These are phyloP conservation scores for Anoplopoma fimbria DNA, from an alignment of 2,113 vertebrate species.

Conservation along the genomic window DNA sequence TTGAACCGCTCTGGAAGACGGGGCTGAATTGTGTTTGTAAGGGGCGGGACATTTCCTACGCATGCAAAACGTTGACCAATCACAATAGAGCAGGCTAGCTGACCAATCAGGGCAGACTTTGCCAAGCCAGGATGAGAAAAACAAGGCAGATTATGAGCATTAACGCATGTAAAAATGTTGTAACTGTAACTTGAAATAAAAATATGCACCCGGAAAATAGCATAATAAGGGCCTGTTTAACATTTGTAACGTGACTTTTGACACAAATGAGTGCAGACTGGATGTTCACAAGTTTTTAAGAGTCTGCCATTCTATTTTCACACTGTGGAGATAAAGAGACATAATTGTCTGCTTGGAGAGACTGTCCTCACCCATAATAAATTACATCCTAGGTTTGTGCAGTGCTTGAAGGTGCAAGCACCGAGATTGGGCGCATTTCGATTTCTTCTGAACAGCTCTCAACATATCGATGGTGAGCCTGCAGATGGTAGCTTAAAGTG, in stretches of 20 bases:
- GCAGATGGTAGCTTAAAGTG: neutral
- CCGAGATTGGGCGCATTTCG: neutral
- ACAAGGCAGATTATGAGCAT: too few species aligned
- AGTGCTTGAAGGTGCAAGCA: neutral
- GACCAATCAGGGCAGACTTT: too few species aligned
- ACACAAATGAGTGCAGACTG: neutral
- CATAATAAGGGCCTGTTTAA: too few species aligned
- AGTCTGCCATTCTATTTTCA: conserved; percentile 8
- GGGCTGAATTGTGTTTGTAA: too few species aligned
- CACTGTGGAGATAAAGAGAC: neutral
- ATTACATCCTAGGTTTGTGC: neutral
- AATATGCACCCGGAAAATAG: too few species aligned
- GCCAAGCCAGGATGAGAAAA: too few species aligned
- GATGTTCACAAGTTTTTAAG: neutral
- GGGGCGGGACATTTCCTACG: too few species aligned
- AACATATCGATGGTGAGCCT: neutral
- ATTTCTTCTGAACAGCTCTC: neutral
- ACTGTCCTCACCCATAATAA: neutral
- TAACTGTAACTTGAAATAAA: too few species aligned
- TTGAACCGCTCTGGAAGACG: too few species aligned
- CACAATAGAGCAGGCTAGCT: too few species aligned
- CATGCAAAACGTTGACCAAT: too few species aligned
- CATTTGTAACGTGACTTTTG: neutral
- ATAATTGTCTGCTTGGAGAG: neutral
- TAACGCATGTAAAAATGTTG: too few species aligned